Percentiles rank a stretch among this genome's conserved stretches.
Evolutionary conservation across 2,888 invertebrate genomes (phyloP).

Genomic region (Tetrapedia diversipes): DNA sequence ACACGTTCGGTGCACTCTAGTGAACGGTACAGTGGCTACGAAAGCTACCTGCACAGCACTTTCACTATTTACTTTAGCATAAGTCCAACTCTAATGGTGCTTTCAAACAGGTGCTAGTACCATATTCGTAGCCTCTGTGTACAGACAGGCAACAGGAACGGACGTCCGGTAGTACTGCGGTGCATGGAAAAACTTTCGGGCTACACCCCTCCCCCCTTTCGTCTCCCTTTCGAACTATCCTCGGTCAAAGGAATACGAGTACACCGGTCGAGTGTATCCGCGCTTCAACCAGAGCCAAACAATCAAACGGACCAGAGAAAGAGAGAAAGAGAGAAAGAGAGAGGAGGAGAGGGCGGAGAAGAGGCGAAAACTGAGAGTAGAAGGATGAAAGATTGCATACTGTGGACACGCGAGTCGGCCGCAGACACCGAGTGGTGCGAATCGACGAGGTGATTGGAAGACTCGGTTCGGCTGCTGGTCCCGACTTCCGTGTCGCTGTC

Average conservation of each 20-base stretch:
- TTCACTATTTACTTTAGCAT: too few species aligned
- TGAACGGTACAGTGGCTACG: too few species aligned
- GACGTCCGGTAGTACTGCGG: slow-evolving; percentile 46
- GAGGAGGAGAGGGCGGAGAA: slow-evolving; percentile 19
- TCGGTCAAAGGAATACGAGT: slow-evolving; percentile 10
- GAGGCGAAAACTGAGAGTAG: slow-evolving; percentile 37
- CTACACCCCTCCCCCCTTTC: slow-evolving; percentile 27
- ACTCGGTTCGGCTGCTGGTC: slow-evolving; percentile 84
- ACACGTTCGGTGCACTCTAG: slow-evolving; percentile 56
- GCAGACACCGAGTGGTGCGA: slow-evolving; percentile 82
- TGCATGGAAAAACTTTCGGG: slow-evolving; percentile 43
- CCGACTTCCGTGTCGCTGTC: slow-evolving; percentile 91
- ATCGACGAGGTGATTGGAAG: slow-evolving; percentile 84
- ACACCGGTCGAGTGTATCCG: not conserved
- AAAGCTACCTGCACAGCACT: too few species aligned
- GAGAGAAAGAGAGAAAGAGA: not conserved
- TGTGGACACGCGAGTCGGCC: slow-evolving; percentile 82
- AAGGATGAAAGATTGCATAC: slow-evolving; percentile 75
- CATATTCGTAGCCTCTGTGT: too few species aligned
- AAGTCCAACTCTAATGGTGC: too few species aligned
- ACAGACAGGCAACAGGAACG: slow-evolving; percentile 52
- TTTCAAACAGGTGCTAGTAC: too few species aligned
- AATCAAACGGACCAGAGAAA: slow-evolving; percentile 11
- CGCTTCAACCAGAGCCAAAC: not conserved
- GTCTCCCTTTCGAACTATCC: not conserved